phyloP scores from a whole-genome alignment of 2,888 invertebrate species.

The Emmelina monodactyla region DNA sequence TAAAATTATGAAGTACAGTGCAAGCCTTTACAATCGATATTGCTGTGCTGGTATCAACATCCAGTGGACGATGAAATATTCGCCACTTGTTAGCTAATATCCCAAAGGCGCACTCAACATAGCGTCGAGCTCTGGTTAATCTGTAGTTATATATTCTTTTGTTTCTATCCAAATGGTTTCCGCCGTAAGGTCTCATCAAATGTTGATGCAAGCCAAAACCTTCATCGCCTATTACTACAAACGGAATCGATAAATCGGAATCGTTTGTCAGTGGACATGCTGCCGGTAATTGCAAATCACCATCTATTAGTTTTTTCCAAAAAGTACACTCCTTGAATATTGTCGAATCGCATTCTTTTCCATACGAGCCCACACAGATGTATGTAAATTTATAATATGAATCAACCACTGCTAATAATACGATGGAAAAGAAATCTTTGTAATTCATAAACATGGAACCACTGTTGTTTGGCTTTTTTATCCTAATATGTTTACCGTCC shows the following conservation, averaged over 20 bases:
- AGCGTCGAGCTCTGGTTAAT: slow-evolving; percentile 6
- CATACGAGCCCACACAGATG: slow-evolving; percentile 15
- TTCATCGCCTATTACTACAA: slow-evolving; percentile 11
- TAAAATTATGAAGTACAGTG: slow-evolving; percentile 9
- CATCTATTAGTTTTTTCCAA: slow-evolving; percentile 8
- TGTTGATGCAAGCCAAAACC: not conserved
- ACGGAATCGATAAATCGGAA: slow-evolving; percentile 12
- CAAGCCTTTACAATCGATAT: slow-evolving; percentile 6
- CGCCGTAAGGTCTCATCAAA: slow-evolving; percentile 8
- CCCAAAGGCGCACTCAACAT: slow-evolving; percentile 11
- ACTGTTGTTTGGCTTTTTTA: slow-evolving; percentile 14
- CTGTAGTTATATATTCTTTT: slow-evolving; percentile 9
- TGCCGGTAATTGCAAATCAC: slow-evolving; percentile 11
- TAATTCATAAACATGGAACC: slow-evolving; percentile 15
- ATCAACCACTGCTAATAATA: slow-evolving; percentile 14
- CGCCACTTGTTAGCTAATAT: slow-evolving; percentile 7
- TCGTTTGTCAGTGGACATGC: slow-evolving; percentile 14
- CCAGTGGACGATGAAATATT: slow-evolving; percentile 5
- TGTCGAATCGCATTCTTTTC: too few relatives aligned
- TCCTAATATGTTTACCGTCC: slow-evolving; percentile 18
- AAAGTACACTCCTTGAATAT: slow-evolving; percentile 12
- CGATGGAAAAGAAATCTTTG: slow-evolving; percentile 15
- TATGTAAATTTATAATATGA: slow-evolving; percentile 15
- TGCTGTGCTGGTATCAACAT: not conserved
- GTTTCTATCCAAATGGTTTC: slow-evolving; percentile 8